Conservation (phyloP, 2,113 vertebrate species). For the Peromyscus californicus region DNA sequence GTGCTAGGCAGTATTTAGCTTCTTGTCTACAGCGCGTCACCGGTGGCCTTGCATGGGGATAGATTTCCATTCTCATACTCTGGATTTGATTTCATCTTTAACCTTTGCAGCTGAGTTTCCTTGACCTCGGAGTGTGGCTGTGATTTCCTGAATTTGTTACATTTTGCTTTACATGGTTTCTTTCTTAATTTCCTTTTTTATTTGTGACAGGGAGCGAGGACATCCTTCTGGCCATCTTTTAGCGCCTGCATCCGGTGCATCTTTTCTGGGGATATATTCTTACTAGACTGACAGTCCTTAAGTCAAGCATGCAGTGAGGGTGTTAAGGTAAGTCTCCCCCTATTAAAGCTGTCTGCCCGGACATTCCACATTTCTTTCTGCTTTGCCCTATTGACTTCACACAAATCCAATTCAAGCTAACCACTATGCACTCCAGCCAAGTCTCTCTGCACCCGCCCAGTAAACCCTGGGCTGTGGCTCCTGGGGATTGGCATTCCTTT, state of each 20-base stretch:
- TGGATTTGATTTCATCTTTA: constrained; percentile 99
- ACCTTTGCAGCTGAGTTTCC: constrained; percentile 97
- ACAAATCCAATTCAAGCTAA: background rate
- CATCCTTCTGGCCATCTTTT: constrained; percentile 87
- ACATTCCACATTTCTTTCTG: background rate
- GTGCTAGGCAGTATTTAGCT: constrained; percentile 99
- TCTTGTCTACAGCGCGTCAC: constrained; percentile 96
- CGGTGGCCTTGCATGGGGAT: constrained; percentile 96
- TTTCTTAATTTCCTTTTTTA: constrained; percentile 88
- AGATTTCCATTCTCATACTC: constrained; percentile 95
- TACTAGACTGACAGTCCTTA: constrained; percentile 92
- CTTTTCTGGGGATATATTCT: constrained; percentile 89
- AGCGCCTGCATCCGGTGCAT: constrained; percentile 85
- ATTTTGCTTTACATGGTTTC: constrained; percentile 91
- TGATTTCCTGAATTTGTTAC: constrained; percentile 95
- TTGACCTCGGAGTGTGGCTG: constrained; percentile 95
- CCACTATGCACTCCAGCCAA: rapidly evolving
- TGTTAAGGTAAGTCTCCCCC: constrained; percentile 95
- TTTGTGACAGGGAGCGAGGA: constrained; percentile 89
- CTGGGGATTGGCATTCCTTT: background rate
- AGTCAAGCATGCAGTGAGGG: constrained; percentile 98
- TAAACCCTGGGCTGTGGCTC: background rate
- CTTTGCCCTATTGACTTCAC: background rate
- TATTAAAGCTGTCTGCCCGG: constrained; percentile 73
- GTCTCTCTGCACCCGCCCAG: background rate